phyloP scores from a whole-genome alignment of 2,797 vertebrate genomes.

The Falco columbarius region DNA sequence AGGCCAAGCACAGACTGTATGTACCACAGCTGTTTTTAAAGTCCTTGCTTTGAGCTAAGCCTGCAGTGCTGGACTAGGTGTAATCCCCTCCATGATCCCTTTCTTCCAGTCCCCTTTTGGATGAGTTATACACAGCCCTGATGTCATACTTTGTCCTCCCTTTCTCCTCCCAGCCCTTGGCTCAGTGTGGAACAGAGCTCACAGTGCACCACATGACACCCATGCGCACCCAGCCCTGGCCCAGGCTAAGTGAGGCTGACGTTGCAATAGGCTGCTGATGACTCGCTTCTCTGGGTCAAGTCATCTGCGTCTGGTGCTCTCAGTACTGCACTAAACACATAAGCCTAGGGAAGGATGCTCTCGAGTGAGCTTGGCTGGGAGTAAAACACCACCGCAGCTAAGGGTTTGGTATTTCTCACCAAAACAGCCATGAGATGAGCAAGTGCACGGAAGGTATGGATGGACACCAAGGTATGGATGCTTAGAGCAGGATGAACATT shows the following conservation, averaged over 20 bases:
- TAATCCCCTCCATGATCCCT: not conserved
- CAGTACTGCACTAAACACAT: fast-evolving
- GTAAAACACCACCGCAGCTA: not conserved
- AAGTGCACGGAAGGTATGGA: not conserved
- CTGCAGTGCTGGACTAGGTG: not conserved
- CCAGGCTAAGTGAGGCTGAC: not conserved
- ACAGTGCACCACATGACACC: not conserved
- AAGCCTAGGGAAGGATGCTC: not conserved
- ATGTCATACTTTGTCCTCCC: not conserved
- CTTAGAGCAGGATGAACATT: not conserved
- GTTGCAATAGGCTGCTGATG: not conserved
- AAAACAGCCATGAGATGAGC: not conserved
- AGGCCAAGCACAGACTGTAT: not conserved
- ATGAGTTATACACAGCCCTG: not conserved
- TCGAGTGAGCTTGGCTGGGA: not conserved
- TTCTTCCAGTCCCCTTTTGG: not conserved
- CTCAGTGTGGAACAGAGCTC: not conserved
- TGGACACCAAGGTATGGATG: not conserved
- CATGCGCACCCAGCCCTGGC: not conserved
- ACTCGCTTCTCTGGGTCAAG: not conserved
- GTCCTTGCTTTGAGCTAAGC: not conserved
- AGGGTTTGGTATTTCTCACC: not conserved
- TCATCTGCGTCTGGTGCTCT: not conserved
- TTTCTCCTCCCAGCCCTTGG: not conserved
- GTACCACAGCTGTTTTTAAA: not conserved